Base-by-base conservation (phyloP, 2,888 invertebrate species). In the Mythimna ferrago region DNA sequence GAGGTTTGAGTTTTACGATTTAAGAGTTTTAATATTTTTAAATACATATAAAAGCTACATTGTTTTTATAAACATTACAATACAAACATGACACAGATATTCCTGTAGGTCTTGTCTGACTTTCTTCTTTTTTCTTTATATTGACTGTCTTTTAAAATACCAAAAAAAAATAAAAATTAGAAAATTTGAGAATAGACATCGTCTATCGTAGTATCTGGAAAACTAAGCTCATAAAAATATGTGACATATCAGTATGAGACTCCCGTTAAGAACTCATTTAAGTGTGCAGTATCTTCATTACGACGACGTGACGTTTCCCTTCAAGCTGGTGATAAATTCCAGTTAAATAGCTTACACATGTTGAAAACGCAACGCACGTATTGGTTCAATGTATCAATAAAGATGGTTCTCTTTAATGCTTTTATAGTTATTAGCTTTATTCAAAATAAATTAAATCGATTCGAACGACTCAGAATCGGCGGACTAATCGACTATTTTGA, bases 181-280 rank as follows among this genome's bases (percentile, higher is more conserved):
- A 32, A 32, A 32, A 4, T 32, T 32, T 32, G 2, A 32, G 32
- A 32, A 32, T 32, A 32, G 32, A 32, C 32, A 32, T 32, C 32
- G 32, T 63, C 19, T n/a, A 65, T 19, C 44, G 32, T 32, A 38
- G 10, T 41, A 68, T 71, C 11, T 61, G 54, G 4, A 32, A 6
- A 63, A 26, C 32, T 51, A 64, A 54, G 48, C 53, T 14, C 21
- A 44, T 57, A 26, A 68, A 61, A 26, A 56, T 74, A 67, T 72
- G 48, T 73, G 78, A 76, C 65, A 73, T 71, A 66, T 70, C 71
- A 65, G 32, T 48, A 66, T 48, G 32, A 21, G 81, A 81, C 85
- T 76, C 83, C 85, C 83, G 83, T 82, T 64, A 82, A 82, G 83
- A 82, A 79, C 76, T 66, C 73, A 72, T 83, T 80, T 74, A 74